Conservation (phyloP, 2,888 invertebrate species). For the Leptothorax acervorum region DNA sequence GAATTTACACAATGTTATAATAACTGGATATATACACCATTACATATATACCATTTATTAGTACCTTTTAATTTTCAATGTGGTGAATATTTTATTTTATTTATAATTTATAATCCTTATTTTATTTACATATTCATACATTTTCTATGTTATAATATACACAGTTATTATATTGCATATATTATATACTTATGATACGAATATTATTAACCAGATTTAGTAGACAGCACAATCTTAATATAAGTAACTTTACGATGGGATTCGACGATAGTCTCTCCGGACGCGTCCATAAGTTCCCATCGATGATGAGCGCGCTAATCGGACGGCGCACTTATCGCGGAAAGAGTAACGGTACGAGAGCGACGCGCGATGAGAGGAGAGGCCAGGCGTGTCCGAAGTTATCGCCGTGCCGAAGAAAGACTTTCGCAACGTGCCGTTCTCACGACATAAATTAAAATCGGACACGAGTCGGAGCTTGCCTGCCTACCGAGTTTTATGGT, state of each 20-base stretch:
- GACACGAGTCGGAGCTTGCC: conserved; percentile 28
- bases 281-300: conserved; percentile 21
- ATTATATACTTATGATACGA: not conserved
- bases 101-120: not conserved
- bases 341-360: conserved; percentile 51
- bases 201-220: conserved; percentile 8
- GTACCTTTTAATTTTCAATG: not conserved
- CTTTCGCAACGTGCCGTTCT: conserved; percentile 49
- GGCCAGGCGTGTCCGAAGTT: conserved; percentile 43
- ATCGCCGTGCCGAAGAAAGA: conserved; percentile 39
- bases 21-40: not conserved
- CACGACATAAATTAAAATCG: conserved; percentile 56
- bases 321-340: conserved; percentile 42
- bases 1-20: not conserved
- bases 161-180: not conserved
- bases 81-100: not conserved
- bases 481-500: conserved; percentile 29
- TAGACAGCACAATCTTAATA: not conserved
- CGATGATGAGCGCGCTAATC: conserved; percentile 48
- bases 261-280: conserved; percentile 5
- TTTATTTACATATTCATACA: not conserved
- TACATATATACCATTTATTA: not conserved
- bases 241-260: conserved; percentile 15
- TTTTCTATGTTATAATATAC: not conserved
- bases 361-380: conserved; percentile 35